Evolutionary conservation across 2,888 invertebrate genomes (phyloP).

Genomic region (Folsomia candida): DNA sequence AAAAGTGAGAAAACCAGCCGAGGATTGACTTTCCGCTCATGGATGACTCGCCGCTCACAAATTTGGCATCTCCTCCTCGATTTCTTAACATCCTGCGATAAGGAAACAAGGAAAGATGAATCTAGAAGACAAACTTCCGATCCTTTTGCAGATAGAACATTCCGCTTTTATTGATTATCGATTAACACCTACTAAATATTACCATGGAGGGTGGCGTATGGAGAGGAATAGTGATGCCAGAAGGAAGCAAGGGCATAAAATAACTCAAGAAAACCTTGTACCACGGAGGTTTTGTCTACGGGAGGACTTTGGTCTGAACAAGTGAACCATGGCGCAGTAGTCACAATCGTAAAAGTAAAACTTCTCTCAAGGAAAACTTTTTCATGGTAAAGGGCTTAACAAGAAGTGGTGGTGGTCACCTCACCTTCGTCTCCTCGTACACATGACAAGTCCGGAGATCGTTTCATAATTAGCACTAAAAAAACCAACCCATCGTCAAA

Average conservation of each 20-base stretch:
- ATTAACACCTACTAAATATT: slow-evolving; percentile 23
- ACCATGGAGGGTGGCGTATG: background rate
- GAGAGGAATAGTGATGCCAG: background rate
- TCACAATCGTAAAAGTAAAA: background rate
- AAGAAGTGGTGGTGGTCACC: too few species aligned
- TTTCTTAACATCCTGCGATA: background rate
- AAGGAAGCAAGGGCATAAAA: background rate
- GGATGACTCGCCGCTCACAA: background rate
- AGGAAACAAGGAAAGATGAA: background rate
- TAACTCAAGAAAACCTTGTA: background rate
- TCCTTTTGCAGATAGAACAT: background rate
- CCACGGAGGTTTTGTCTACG: background rate
- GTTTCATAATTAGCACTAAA: too few species aligned
- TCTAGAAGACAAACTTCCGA: background rate
- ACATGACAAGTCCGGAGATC: too few species aligned
- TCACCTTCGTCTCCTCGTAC: too few species aligned
- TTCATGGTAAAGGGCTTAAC: too few species aligned
- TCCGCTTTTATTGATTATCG: slow-evolving; percentile 19
- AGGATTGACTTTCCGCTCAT: background rate
- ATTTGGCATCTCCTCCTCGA: background rate
- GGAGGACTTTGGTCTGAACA: background rate
- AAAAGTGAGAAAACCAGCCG: too few species aligned
- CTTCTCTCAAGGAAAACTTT: background rate
- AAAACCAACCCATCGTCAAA: too few species aligned
- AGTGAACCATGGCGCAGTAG: background rate